Base-by-base conservation (phyloP, 2,888 invertebrate species). In the Pycnomerus fuliginosus region DNA sequence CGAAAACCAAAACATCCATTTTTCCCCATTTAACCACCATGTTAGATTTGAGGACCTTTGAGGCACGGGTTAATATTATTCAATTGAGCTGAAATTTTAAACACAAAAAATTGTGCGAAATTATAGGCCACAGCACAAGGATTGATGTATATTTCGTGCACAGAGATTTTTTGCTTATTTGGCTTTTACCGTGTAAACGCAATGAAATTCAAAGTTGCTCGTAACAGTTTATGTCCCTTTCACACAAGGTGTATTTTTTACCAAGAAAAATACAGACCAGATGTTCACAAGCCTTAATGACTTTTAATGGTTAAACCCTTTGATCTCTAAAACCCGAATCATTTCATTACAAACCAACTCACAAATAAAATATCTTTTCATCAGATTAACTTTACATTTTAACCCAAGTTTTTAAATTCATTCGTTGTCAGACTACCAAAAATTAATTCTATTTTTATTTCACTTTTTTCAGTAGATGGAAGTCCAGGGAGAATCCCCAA, bases 401-500 rank as follows among this genome's bases (percentile, higher is more conserved):
- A 10, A 3, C 8, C 8, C n/a, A 24, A 24, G n/a, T 10, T 3
- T 27, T 27, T 27, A 14, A 13, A 12, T 27, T 10, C 12, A 27
- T 27, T 27, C 7, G 13, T 24, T 24, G 3, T 27, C 5, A 5
- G 5, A n/a, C 11, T 27, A 27, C 8, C 5, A 27, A 7, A 8
- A 27, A 7, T 5, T 27, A 27, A n/a, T 13, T 14, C n/a, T 3
- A 10, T 4, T 24, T 1, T 10, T 14, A 15, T 12, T 3, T 23
- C 2, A 10, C 16, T 42, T 10, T 28, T 63, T 60, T 28, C 54
- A 67, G 68, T 67, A 41, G 61, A 64, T 30, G 51, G 62, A 23
- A 55, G 56, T 44, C 61, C 67, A 2, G 59, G 61, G n/a, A 51
- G 54, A 34, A 68, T 68, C 35, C 61, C 65, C 35, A 63, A 64